Base-by-base conservation (phyloP, 2,797 vertebrate genomes). In the Coracias cyanogaster region DNA sequence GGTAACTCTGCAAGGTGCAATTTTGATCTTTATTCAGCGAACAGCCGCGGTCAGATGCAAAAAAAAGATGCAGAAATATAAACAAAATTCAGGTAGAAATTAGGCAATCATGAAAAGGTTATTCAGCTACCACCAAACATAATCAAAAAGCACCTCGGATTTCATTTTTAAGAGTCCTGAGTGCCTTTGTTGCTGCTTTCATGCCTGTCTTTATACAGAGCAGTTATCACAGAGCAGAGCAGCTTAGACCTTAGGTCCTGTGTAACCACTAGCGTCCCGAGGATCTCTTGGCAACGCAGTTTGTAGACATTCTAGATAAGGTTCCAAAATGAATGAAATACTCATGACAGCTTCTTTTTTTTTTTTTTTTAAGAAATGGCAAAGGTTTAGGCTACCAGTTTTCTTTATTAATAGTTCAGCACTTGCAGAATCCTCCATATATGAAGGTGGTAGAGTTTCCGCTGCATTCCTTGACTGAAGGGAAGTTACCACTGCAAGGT, bases 1-100 rank as follows among this genome's bases (percentile, higher is more conserved):
- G 95, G 96, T 90, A 96, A 62, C n/a, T 64, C 29, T 24, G 48
- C 78, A 97, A 98, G 97, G 96, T 97, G 90, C 73, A 89, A 72
- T 82, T 97, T 93, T 96, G 81, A 97, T 96, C 87, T 97, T 94
- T 72, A 41, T 33, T 80, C 90, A 61, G 69, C 16, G 52, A 83
- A 90, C 60, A 94, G 65, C 29, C 84, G 87, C 5, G 46, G n/a
- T 48, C 46, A 70, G 55, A 92, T 64, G 15, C 9, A 70, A 86
- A 49, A 88, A 88, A 78, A 57, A 45, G 12, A 77, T 16, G 28
- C 22, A 62, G 61, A 82, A 94, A 78, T 49, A 33, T 2, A 89
- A 74, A 0, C 57, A 48, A 70, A 81, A 90, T 71, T 70, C 49
- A 61, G 21, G 22, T 9, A 37, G 65, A 94, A 77, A 60, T 57